Evolutionary conservation across 2,797 vertebrate species (phyloP).

Genomic region (Neosilurus hyrtlii): DNA sequence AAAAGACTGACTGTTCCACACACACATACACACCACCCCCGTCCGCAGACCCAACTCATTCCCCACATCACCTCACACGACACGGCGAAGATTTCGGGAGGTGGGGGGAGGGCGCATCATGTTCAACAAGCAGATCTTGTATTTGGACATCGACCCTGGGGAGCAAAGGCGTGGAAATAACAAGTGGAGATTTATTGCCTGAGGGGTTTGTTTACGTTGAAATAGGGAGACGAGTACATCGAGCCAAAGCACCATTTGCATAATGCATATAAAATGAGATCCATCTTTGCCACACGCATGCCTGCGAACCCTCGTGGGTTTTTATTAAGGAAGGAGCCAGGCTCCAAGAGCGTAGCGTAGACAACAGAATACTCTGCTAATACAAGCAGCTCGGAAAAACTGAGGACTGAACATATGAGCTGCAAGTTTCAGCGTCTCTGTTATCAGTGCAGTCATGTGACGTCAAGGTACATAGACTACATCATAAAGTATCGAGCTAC

Average conservation of each 20-base stretch:
- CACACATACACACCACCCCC: constrained; percentile 48
- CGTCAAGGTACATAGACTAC: background rate
- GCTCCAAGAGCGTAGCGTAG: background rate
- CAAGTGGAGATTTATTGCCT: constrained; percentile 61
- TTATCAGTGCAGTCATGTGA: background rate
- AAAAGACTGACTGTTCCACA: constrained; percentile 72
- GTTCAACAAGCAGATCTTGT: constrained; percentile 60
- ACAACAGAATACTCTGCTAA: background rate
- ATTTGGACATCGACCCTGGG: constrained; percentile 55
- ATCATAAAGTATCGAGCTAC: background rate
- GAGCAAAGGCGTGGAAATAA: constrained; percentile 57
- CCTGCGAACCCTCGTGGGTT: constrained; percentile 44
- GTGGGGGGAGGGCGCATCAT: constrained; percentile 24
- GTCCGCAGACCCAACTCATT: constrained; percentile 16
- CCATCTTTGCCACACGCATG: constrained; percentile 54
- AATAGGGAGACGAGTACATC: constrained; percentile 24
- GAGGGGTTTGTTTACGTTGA: constrained; percentile 56
- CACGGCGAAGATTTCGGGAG: constrained; percentile 47
- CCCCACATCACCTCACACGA: constrained; percentile 47
- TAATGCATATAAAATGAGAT: constrained; percentile 58
- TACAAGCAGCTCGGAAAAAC: background rate
- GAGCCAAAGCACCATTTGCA: constrained; percentile 54
- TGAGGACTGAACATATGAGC: background rate
- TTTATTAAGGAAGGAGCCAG: constrained; percentile 35
- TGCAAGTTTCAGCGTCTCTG: background rate